These are phyloP conservation scores for Pseudochirops cupreus DNA, from an alignment of 2,797 vertebrate species.

Conservation along the genomic window DNA sequence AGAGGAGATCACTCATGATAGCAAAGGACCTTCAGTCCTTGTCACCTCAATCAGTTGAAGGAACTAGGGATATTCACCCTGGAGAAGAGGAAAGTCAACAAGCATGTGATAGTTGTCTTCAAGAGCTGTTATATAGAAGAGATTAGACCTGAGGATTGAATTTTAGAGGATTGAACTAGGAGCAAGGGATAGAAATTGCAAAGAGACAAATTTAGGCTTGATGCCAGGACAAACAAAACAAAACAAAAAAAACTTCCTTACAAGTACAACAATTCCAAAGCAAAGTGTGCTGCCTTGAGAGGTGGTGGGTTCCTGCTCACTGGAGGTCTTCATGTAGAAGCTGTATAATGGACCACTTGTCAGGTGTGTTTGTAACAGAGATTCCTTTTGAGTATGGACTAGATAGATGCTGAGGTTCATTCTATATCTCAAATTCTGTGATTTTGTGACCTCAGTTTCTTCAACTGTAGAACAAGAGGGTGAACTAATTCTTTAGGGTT, in stretches of 20 bases:
- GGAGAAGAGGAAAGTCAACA: background rate
- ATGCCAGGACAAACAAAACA: background rate
- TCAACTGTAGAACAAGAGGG: background rate
- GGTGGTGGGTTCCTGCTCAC: background rate
- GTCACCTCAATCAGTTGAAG: background rate
- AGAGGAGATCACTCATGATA: background rate
- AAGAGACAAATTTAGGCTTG: background rate
- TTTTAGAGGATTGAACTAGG: background rate
- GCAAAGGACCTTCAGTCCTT: background rate
- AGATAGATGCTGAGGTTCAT: background rate
- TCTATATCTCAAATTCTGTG: background rate
- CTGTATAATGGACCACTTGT: background rate
- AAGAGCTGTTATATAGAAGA: background rate
- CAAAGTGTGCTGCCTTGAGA: background rate
- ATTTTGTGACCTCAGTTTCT: background rate
- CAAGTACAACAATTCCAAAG: background rate
- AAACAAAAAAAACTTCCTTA: too few relatives aligned
- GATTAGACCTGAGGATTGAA: background rate
- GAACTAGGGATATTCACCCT: background rate
- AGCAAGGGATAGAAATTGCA: background rate
- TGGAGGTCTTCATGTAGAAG: background rate
- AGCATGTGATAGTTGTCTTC: background rate
- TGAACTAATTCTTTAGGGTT: background rate
- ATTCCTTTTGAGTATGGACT: background rate
- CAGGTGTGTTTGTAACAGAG: background rate